Evolutionary conservation across 2,888 invertebrate species (phyloP), one percentile per base, ranked within the genome.

Genomic region (Drosophila borborema): DNA sequence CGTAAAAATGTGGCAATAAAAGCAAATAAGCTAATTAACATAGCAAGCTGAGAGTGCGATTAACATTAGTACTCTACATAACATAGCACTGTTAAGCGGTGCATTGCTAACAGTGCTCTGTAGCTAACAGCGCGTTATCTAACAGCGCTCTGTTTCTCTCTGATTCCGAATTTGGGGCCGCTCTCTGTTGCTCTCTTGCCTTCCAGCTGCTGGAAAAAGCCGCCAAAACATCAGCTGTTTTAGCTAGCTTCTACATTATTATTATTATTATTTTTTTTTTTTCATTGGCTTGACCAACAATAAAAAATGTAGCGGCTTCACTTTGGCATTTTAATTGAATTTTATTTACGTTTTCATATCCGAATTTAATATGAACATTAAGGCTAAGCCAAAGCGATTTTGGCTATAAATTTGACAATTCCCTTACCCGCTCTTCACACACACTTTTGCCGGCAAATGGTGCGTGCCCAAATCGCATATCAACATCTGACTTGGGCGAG

Each of bases 391-490:
- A 14, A 43, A 20, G 34, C 43, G 23, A 49, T 9, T 6, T 10
- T 14, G 41, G 49, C 74, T 2, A 78, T 73, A 77, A 61, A 68
- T 68, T 65, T 62, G 18, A 23, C 38, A n/a, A 10, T 6, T n/a
- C 18, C 60, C 28, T 18, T 34, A n/a, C 3, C 5, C 31, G 49
- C 9, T 56, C 49, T 67, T 72, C 40, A 41, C 28, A 28, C 28
- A 28, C 28, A 28, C 58, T 40, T 55, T 43, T 58, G 72, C 62
- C 49, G 34, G 60, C 76, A 83, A 89, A 86, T 89, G 68, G 81
- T 86, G 89, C 89, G 89, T 84, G 81, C 70, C 61, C 76, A 74
- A 89, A 83, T 74, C 81, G 76, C 69, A 74, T 81, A 83, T 86
- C 65, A 62, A 43, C 49, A 34, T 48, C 54, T 61, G 63, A 38